Evolutionary conservation across 2,113 vertebrate genomes (phyloP).

Genomic region (Terrapene triunguis): DNA sequence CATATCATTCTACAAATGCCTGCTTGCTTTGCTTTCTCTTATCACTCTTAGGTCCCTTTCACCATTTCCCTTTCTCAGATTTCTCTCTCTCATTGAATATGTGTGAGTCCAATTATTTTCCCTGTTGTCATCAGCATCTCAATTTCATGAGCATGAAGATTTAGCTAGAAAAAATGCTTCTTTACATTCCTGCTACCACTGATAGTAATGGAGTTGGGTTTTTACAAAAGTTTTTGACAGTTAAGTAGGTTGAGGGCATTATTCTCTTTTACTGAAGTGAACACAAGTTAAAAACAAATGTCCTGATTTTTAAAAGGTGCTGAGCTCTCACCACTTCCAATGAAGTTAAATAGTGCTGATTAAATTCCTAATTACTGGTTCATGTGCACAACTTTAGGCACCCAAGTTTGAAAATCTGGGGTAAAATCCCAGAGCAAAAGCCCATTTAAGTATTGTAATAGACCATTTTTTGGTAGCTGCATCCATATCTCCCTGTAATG

Average conservation of each 20-base stretch:
- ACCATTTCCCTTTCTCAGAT: background rate
- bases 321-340: accelerated
- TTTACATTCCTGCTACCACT: background rate
- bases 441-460: background rate
- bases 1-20: accelerated
- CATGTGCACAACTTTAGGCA: background rate
- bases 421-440: slow-evolving; percentile 15
- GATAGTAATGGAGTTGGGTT: background rate
- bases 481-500: background rate
- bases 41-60: background rate
- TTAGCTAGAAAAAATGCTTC: background rate
- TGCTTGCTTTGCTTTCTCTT: background rate
- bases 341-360: background rate
- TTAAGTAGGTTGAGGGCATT: background rate
- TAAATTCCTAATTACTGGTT: background rate
- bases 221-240: background rate
- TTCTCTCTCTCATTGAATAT: background rate
- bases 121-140: background rate
- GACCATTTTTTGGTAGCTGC: background rate
- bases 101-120: background rate
- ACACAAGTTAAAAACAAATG: background rate
- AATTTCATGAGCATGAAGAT: background rate
- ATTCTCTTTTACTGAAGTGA: background rate
- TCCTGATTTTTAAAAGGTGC: background rate
- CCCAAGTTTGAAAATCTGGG: background rate